These are phyloP conservation scores for Crocallis elinguaria DNA, from an alignment of 2,888 invertebrate species.

Conservation along the genomic window DNA sequence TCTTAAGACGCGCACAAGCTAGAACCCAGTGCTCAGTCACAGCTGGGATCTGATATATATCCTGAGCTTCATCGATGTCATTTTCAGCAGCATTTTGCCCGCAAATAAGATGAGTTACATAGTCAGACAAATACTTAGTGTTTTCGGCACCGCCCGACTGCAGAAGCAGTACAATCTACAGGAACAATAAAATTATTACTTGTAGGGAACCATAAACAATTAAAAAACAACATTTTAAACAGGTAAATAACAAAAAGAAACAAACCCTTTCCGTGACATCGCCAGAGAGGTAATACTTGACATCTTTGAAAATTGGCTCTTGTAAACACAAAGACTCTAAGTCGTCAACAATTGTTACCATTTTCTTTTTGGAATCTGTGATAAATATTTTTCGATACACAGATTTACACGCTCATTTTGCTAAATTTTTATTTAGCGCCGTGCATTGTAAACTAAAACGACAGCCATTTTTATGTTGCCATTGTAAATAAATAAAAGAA, in stretches of 20 bases:
- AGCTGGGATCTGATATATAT: slow-evolving; percentile 96
- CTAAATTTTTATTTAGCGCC: slow-evolving; percentile 34
- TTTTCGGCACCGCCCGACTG: slow-evolving; percentile 95
- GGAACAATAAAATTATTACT: slow-evolving; percentile 37
- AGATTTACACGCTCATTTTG: slow-evolving; percentile 37
- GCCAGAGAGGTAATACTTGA: slow-evolving; percentile 93
- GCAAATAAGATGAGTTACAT: slow-evolving; percentile 96
- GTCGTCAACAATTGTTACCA: slow-evolving; percentile 83
- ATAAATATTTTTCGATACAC: slow-evolving; percentile 25
- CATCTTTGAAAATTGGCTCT: slow-evolving; percentile 91
- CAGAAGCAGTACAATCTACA: slow-evolving; percentile 90
- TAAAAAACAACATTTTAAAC: slow-evolving; percentile 51
- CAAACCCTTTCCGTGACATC: slow-evolving; percentile 90
- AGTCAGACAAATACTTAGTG: slow-evolving; percentile 94
- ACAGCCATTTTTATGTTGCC: slow-evolving; percentile 73
- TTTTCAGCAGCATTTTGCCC: slow-evolving; percentile 93
- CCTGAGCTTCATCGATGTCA: slow-evolving; percentile 95
- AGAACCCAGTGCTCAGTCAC: slow-evolving; percentile 95
- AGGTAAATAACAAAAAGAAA: slow-evolving; percentile 62
- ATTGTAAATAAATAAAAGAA: slow-evolving; percentile 18
- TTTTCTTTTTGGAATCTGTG: slow-evolving; percentile 62
- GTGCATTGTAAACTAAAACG: slow-evolving; percentile 55
- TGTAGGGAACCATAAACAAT: slow-evolving; percentile 44
- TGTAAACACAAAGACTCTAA: slow-evolving; percentile 80
- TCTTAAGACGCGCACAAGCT: slow-evolving; percentile 86